phyloP scores from a whole-genome alignment of 2,888 invertebrate genomes.

The Hyles lineata region DNA sequence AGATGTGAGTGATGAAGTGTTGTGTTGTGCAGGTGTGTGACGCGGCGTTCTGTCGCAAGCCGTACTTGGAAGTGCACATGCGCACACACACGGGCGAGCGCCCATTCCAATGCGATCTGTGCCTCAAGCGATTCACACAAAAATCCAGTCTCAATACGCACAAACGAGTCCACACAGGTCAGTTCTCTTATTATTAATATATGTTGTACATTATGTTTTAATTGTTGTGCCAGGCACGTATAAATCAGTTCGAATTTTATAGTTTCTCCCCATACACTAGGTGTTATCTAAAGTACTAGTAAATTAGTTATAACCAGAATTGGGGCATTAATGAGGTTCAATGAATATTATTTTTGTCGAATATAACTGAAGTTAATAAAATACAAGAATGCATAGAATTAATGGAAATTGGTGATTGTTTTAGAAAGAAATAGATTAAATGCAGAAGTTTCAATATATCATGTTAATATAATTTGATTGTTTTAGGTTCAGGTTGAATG shows the following conservation, averaged over 20 bases:
- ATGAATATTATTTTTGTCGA: too few relatives aligned
- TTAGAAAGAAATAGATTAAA: background rate
- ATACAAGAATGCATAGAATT: too few relatives aligned
- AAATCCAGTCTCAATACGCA: conserved; percentile 92
- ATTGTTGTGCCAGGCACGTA: background rate
- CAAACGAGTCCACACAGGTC: conserved; percentile 90
- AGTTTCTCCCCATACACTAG: background rate
- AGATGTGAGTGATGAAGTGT: background rate
- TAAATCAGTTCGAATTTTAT: background rate
- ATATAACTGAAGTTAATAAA: too few relatives aligned
- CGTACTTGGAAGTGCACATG: conserved; percentile 92
- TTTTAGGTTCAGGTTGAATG: conserved; percentile 45
- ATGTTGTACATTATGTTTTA: conserved; percentile 32
- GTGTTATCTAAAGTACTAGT: background rate
- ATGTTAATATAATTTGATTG: background rate
- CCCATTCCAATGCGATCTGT: conserved; percentile 90
- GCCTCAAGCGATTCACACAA: conserved; percentile 91
- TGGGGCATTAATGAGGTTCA: too few relatives aligned
- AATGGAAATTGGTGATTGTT: too few relatives aligned
- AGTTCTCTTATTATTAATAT: conserved; percentile 50
- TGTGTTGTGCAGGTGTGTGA: conserved; percentile 85
- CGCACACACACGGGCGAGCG: conserved; percentile 91
- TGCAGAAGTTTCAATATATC: background rate
- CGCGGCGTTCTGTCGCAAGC: conserved; percentile 92
- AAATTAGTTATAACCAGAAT: too few relatives aligned